Evolutionary conservation across 2,797 vertebrate species (phyloP).

Genomic region (Morus bassanus): DNA sequence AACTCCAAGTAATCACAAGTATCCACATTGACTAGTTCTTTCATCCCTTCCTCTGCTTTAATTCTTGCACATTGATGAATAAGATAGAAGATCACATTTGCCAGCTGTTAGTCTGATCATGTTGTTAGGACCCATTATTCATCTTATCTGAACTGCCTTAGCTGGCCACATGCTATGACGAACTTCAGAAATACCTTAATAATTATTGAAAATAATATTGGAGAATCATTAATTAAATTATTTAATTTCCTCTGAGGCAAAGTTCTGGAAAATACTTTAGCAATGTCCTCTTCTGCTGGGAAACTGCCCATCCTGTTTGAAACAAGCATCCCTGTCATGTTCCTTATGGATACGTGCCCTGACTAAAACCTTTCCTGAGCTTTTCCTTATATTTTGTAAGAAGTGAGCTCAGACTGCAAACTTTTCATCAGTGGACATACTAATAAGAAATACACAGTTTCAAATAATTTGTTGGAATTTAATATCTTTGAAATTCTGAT

Average conservation of each 20-base stretch:
- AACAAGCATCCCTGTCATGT: neutral
- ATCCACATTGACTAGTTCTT: neutral
- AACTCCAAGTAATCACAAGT: neutral
- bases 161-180: neutral
- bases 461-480: neutral
- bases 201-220: neutral
- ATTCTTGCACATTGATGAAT: neutral
- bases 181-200: neutral
- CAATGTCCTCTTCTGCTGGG: neutral
- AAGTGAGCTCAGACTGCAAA: neutral
- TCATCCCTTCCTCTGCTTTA: neutral
- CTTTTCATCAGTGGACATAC: fast-evolving
- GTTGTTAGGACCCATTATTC: neutral
- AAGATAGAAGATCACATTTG: neutral
- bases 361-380: neutral
- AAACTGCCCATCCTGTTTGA: neutral
- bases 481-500: neutral
- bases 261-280: neutral
- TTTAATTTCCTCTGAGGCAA: neutral
- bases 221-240: neutral
- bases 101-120: neutral
- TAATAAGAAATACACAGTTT: neutral
- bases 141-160: neutral
- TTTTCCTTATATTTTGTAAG: neutral
- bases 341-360: neutral